Evolutionary conservation across 2,797 vertebrate species (phyloP), one percentile per base, ranked within the genome.

Genomic region (Enoplosus armatus): DNA sequence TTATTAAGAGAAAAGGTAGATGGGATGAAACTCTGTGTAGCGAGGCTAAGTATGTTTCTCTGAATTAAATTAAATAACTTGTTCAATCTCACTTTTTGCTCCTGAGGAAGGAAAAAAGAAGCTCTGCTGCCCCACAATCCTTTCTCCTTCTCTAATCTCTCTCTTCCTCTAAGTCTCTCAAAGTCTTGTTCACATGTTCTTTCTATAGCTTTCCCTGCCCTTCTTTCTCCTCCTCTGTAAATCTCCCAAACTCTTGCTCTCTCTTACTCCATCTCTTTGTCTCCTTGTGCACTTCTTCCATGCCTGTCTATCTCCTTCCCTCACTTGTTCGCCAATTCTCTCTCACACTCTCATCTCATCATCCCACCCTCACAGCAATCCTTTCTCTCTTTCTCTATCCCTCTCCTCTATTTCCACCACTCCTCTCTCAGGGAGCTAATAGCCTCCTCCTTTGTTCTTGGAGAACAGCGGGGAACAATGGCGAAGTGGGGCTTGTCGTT

Each of bases 381-480:
- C 86, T 83, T 85, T 90, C 77, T 77, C 84, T 85, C 85, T 43
- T 79, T 82, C 82, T 86, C 88, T 73, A 82, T 85, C 80, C 83
- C 73, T 82, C 85, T 90, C 88, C 90, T 90, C 92, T 80, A 90
- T 91, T 93, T 94, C 92, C 84, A 87, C 83, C 86, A 88, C 91
- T 90, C 88, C 85, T 89, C 88, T 92, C 90, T 89, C 83, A 73
- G 90, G 84, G 90, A 93, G 91, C 91, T 93, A 94, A 95, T 95
- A 95, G 94, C 92, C 91, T 93, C 89, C 88, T 95, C 93, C 90
- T 95, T 95, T 95, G 93, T 94, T 94, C 94, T 94, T 92, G 88
- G 92, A 88, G 92, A 94, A 93, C 93, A 93, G 92, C 91, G 20
- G 91, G 91, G 92, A 95, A 94, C 93, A 94, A 93, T 92, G 90